Base-by-base conservation (phyloP, 2,797 vertebrate genomes). In the Acipenser oxyrinchus region DNA sequence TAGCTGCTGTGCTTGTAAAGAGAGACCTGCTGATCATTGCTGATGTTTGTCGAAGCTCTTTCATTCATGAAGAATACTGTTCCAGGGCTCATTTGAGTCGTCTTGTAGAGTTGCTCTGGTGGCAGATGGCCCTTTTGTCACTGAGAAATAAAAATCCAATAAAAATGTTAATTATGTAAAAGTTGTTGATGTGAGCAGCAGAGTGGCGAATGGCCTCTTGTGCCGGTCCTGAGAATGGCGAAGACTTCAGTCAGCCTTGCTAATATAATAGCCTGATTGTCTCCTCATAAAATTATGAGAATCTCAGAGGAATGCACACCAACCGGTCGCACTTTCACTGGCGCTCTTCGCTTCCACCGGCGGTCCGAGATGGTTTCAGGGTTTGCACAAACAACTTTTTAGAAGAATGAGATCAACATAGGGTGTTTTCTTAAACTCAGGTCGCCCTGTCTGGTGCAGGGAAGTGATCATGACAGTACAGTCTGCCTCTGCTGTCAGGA, bases 121-220 rank as follows among this genome's bases (percentile, higher is more conserved):
- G 83, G 84, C 90, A 90, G 90, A 89, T 90, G 88, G 86, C 73
- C 72, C 85, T 78, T 89, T 91, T 89, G 84, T 90, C 80, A 78
- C 73, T 65, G 77, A 70, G 80, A 84, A 90, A 89, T 90, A 89
- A 89, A 90, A 90, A 90, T 90, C 87, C 87, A 91, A 90, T 91
- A 90, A 89, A 91, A 85, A 90, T 89, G 88, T 83, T 90, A 90
- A 90, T 90, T 85, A 85, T 86, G 86, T 83, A 79, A 88, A 87
- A 87, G 23, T 77, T 78, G 82, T 79, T 81, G 78, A 82, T 76
- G 79, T 74, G 76, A 77, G 71, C 71, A 73, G 66, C 69, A 71
- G 69, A 75, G 74, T 77, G 78, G 77, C 68, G 66, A 71, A 12
- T 57, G 37, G 6, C 55, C 12, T 58, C 12, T 58, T 58, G 12